Percentiles rank a stretch among this genome's conserved stretches.
Evolutionary conservation across 2,888 invertebrate species (phyloP).

Genomic region (Dyspetes luteomarginatus): DNA sequence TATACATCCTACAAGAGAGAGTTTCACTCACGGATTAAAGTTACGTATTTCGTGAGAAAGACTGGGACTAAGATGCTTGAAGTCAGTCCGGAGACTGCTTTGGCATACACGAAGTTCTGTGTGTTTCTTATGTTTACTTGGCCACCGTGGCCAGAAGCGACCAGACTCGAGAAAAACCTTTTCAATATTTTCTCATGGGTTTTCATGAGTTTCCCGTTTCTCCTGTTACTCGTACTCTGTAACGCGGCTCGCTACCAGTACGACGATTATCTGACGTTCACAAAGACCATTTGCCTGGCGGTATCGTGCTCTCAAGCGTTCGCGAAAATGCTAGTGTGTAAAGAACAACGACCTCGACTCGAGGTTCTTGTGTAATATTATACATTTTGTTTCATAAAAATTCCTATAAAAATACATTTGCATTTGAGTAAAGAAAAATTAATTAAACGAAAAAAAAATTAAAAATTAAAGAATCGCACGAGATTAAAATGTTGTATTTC

Average conservation of each 20-base stretch:
- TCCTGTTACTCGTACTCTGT: conserved; percentile 66
- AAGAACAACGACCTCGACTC: conserved; percentile 50
- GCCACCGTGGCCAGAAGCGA: conserved; percentile 66
- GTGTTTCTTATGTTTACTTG: conserved; percentile 67
- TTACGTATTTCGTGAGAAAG: no score
- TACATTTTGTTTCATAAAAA: no score
- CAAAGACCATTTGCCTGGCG: conserved; percentile 71
- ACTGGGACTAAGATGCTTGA: conserved; percentile 45
- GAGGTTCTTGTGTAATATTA: no score
- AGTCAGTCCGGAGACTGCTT: conserved; percentile 51
- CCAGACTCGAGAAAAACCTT: conserved; percentile 54
- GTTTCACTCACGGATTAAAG: no score
- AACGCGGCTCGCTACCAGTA: conserved; percentile 68
- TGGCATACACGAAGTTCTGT: conserved; percentile 53
- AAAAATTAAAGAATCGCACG: not conserved
- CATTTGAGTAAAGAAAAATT: not conserved
- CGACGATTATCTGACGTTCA: conserved; percentile 66
- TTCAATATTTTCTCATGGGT: conserved; percentile 69
- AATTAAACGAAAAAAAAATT: not conserved
- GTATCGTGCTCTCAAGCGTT: conserved; percentile 69
- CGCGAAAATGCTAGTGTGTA: conserved; percentile 52
- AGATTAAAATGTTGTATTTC: not conserved
- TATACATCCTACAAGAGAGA: no score
- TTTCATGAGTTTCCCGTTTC: conserved; percentile 55
- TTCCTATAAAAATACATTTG: no score